A percentile compares a stretch with the other conserved stretches of the same genome.
These are phyloP conservation scores for Bhutanitis thaidina DNA, from an alignment of 2,888 invertebrate species.

Conservation along the genomic window DNA sequence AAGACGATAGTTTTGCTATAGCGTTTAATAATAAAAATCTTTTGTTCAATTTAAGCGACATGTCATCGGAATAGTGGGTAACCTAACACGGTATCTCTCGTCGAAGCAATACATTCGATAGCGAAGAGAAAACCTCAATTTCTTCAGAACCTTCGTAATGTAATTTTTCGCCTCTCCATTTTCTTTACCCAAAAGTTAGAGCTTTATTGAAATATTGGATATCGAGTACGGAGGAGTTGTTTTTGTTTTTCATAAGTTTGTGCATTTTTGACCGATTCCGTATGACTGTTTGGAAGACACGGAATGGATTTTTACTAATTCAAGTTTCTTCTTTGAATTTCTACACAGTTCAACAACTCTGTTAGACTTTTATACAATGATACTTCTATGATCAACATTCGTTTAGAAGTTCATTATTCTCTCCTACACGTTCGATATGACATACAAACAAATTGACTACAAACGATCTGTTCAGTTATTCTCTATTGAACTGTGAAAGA, in stretches of 20 bases:
- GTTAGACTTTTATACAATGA: too few relatives aligned
- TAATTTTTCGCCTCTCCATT: conserved; percentile 72
- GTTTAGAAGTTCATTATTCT: too few relatives aligned
- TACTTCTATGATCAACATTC: too few relatives aligned
- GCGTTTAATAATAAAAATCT: conserved; percentile 8
- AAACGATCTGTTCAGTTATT: too few relatives aligned
- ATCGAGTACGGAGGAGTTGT: conserved; percentile 70
- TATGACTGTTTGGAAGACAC: conserved; percentile 44
- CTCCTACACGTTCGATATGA: too few relatives aligned
- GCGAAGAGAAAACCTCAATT: conserved; percentile 56
- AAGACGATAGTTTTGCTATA: too few relatives aligned
- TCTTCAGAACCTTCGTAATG: conserved; percentile 66
- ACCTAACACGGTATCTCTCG: conserved; percentile 28
- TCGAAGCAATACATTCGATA: conserved; percentile 33
- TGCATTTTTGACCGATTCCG: conserved; percentile 39
- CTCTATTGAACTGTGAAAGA: too few relatives aligned
- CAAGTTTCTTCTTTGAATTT: too few relatives aligned
- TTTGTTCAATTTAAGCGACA: conserved; percentile 20
- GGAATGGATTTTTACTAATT: conserved; percentile 27
- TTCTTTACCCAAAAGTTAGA: conserved; percentile 65
- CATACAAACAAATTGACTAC: too few relatives aligned
- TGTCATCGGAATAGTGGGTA: conserved; percentile 23
- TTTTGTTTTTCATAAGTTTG: conserved; percentile 66
- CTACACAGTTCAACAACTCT: too few relatives aligned
- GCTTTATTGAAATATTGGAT: conserved; percentile 76